Conservation (phyloP, 2,113 vertebrate species). For the Callospermophilus lateralis region DNA sequence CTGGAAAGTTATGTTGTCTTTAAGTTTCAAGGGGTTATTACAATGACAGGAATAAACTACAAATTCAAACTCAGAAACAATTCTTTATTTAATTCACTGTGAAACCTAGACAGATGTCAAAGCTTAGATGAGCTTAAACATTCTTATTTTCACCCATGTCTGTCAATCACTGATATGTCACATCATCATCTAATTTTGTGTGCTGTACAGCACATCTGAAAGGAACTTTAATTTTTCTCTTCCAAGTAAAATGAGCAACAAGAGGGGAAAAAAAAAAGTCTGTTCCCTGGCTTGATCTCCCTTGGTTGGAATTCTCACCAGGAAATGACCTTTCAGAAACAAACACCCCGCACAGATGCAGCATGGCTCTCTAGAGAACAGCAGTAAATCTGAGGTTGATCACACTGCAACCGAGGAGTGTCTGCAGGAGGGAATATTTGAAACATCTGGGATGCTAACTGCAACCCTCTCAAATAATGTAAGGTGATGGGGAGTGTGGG, state of each 20-base stretch:
- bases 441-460: constrained; percentile 74
- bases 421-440: constrained; percentile 66
- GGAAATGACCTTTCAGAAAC: constrained; percentile 83
- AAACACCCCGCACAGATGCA: constrained; percentile 68
- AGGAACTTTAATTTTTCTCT: constrained; percentile 80
- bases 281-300: constrained; percentile 39
- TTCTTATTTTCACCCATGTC: constrained; percentile 58
- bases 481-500: background rate
- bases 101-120: constrained; percentile 62
- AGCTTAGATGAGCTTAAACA: constrained; percentile 64
- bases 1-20: constrained; percentile 2
- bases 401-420: constrained; percentile 57
- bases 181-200: constrained; percentile 33
- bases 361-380: constrained; percentile 49
- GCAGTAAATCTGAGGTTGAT: constrained; percentile 67
- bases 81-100: background rate
- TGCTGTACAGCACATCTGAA: constrained; percentile 52
- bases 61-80: constrained; percentile 67
- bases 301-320: constrained; percentile 81
- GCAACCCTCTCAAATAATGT: background rate
- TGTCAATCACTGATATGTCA: constrained; percentile 78
- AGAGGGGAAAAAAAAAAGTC: constrained; percentile 40
- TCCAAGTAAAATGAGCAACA: constrained; percentile 68
- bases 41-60: constrained; percentile 63
- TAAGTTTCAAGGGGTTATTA: background rate